Percentiles rank a stretch among this genome's conserved stretches.
These are phyloP conservation scores for Grapholita molesta DNA, from an alignment of 1,140 invertebrate species.

Conservation along the genomic window DNA sequence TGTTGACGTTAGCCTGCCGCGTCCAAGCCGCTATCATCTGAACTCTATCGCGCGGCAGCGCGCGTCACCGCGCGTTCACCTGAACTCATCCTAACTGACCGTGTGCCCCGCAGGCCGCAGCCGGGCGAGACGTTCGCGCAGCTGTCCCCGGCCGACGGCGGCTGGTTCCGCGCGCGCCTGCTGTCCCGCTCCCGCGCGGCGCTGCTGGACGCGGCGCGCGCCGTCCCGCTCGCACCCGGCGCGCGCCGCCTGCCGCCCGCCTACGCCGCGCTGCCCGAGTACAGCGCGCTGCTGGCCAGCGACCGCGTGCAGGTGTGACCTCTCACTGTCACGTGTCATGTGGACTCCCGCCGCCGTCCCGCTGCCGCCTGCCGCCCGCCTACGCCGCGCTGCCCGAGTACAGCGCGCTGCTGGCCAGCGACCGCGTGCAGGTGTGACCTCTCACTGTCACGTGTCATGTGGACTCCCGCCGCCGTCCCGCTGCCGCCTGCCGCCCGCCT, in stretches of 20 bases:
- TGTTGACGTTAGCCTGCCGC: no score
- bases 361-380: conserved; percentile 21
- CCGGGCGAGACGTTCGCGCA: conserved; percentile 47
- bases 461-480: no score
- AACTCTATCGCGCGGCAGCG: no score
- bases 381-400: conserved; percentile 44
- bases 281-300: conserved; percentile 35
- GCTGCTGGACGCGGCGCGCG: conserved; percentile 36
- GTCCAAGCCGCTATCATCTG: no score
- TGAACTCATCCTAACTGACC: no score
- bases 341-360: not conserved
- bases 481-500: no score
- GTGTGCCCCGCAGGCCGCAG: conserved; percentile 28
- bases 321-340: no score
- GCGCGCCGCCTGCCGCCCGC: conserved; percentile 21
- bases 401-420: conserved; percentile 31
- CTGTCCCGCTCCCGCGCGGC: conserved; percentile 82
- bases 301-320: conserved; percentile 22
- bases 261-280: conserved; percentile 42
- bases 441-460: no score
- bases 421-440: no score
- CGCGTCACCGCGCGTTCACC: no score
- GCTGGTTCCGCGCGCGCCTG: conserved; percentile 81
- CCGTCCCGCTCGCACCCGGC: conserved; percentile 70
- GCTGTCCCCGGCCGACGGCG: conserved; percentile 37